phyloP scores from a whole-genome alignment of 2,888 invertebrate genomes.

The Lithosia quadra region DNA sequence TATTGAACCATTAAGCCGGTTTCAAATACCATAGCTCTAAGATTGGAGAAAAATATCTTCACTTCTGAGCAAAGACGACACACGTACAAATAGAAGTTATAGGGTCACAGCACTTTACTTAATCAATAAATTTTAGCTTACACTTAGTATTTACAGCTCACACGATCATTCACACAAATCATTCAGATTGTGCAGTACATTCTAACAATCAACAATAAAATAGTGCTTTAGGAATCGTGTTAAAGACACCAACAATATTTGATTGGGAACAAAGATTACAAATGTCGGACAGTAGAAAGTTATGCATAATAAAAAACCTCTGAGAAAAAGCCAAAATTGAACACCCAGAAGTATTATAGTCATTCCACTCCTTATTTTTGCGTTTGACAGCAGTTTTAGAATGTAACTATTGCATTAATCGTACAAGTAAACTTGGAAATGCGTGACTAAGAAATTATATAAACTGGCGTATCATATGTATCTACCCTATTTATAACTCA shows the following conservation, averaged over 20 bases:
- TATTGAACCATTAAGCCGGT: slow-evolving; percentile 39
- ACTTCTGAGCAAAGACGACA: slow-evolving; percentile 73
- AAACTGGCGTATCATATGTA: too few relatives aligned
- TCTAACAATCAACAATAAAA: slow-evolving; percentile 76
- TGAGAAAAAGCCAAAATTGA: neutral
- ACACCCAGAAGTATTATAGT: too few relatives aligned
- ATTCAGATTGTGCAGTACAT: slow-evolving; percentile 72
- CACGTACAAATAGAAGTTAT: slow-evolving; percentile 66
- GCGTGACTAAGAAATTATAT: too few relatives aligned
- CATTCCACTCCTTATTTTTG: too few relatives aligned
- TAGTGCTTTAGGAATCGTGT: slow-evolving; percentile 71
- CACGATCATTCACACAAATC: slow-evolving; percentile 62
- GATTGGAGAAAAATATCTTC: slow-evolving; percentile 52
- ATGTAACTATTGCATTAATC: too few relatives aligned
- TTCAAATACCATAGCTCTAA: slow-evolving; percentile 33
- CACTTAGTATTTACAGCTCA: slow-evolving; percentile 74
- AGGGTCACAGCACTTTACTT: slow-evolving; percentile 81
- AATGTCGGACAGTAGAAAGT: slow-evolving; percentile 16
- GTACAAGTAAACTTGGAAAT: too few relatives aligned
- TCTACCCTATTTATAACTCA: too few relatives aligned
- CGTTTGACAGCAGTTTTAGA: too few relatives aligned
- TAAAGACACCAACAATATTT: slow-evolving; percentile 54
- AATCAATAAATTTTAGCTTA: slow-evolving; percentile 66
- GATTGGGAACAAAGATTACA: slow-evolving; percentile 23
- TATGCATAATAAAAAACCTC: neutral